phyloP scores from a whole-genome alignment of 2,888 invertebrate species.

The Leptogaster cylindrica region DNA sequence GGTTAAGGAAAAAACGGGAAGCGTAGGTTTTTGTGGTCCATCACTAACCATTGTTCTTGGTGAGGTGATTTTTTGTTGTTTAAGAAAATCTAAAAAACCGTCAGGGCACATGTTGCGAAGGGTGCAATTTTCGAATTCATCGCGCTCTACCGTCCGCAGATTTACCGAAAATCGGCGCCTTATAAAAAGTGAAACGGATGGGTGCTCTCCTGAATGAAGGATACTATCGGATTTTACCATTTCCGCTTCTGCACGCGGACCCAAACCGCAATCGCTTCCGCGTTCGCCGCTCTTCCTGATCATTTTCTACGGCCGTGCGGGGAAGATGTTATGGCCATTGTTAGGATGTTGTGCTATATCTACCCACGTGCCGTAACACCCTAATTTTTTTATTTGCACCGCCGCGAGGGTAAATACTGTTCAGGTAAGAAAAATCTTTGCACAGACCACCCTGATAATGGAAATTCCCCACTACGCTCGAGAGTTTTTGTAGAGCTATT shows the following conservation, averaged over 20 bases:
- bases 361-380: slow-evolving; percentile 1
- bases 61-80: slow-evolving; percentile 20
- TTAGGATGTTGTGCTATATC: too few species aligned
- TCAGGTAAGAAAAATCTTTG: slow-evolving; percentile 15
- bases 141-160: neutral
- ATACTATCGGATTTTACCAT: slow-evolving; percentile 2
- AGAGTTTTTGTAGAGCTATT: neutral
- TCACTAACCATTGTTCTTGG: slow-evolving; percentile 14
- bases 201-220: slow-evolving; percentile 4
- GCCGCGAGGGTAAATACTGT: neutral
- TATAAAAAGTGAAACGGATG: slow-evolving; percentile 33
- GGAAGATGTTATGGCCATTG: too few species aligned
- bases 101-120: slow-evolving; percentile 21
- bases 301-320: too few species aligned
- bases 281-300: neutral
- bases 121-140: slow-evolving; percentile 27
- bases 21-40: slow-evolving; percentile 2
- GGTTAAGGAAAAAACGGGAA: slow-evolving; percentile 28
- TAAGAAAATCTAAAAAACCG: neutral
- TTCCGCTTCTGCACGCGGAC: slow-evolving; percentile 8
- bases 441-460: slow-evolving; percentile 21
- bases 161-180: slow-evolving; percentile 3
- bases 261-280: slow-evolving; percentile 25
- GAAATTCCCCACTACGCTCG: too few species aligned
- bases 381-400: neutral